phyloP scores from a whole-genome alignment of 2,113 vertebrate genomes.

The Muntiacus reevesi region DNA sequence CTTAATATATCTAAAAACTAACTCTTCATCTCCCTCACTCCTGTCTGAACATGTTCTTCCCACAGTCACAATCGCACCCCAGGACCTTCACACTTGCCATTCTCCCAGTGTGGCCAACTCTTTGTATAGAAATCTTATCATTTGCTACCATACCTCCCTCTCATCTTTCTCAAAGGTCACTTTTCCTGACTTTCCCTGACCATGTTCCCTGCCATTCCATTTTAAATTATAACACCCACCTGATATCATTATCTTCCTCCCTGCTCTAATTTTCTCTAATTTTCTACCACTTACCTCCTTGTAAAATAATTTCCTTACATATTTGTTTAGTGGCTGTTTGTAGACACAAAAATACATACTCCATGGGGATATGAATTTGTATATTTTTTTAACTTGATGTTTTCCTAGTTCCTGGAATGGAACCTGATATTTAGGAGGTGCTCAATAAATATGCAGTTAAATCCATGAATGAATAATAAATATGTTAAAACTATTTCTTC shows the following conservation, averaged over 20 bases:
- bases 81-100: background rate
- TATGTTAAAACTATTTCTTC: conserved; percentile 14
- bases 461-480: background rate
- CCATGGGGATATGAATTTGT: background rate
- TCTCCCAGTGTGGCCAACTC: background rate
- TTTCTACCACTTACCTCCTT: background rate
- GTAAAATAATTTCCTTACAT: background rate
- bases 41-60: background rate
- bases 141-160: background rate
- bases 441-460: background rate
- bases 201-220: background rate
- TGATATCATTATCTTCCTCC: background rate
- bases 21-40: background rate
- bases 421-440: background rate
- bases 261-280: background rate
- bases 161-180: background rate
- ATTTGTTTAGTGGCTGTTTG: background rate
- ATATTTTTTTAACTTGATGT: background rate
- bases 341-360: background rate
- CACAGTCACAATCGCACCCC: background rate
- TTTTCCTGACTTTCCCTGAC: background rate
- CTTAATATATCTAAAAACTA: background rate
- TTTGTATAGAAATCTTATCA: background rate
- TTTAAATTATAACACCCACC: background rate
- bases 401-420: background rate